Evolutionary conservation across 2,113 vertebrate species (phyloP), one percentile per base, ranked within the genome.

Genomic region (Recurvirostra avosetta): DNA sequence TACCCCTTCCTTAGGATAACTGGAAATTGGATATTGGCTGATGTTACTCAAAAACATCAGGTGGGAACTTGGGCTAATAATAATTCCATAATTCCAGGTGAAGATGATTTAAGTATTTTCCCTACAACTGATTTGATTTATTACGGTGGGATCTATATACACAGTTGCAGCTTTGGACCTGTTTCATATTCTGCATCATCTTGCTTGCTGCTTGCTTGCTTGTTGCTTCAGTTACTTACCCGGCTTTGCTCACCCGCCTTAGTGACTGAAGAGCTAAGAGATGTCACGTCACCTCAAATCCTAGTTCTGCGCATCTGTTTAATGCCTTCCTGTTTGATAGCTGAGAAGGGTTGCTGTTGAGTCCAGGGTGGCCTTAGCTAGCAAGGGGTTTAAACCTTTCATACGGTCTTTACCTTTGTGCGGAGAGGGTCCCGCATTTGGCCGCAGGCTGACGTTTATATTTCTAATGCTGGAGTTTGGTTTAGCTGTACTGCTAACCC

Each of bases 121-220:
- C 45, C 49, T 45, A 4, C 12, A 11, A 7, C 25, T 17, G 12
- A 13, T 59, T 15, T 21, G 5, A 10, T 65, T 40, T 22, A 1
- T 38, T 26, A 1, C 3, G 78, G 25, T 50, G 59, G 52, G 27
- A 11, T 36, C 45, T 82, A 2, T 2, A 3, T 2, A 3, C 18
- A 12, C 34, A 7, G 4, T 14, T 6, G 43, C 49, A 45, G 43
- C 84, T 88, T 50, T 25, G 41, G 67, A 32, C 56, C 67, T 47
- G 29, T 49, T 58, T 59, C 38, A 5, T 15, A 1, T 40, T 62
- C 49, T 62, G 34, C 74, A 63, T 70, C 67, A 23, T 43, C 79
- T 74, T 9, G 74, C 89, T 94, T 91, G 61, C 67, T n/a, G 67
- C 78, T 88, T 84, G 76, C 74, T 94, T 82, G 93, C 78, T 73